Evolutionary conservation across 53 echinoderm and acorn worm genomes (phyloP).

Genomic region (Holothuria leucospilota): DNA sequence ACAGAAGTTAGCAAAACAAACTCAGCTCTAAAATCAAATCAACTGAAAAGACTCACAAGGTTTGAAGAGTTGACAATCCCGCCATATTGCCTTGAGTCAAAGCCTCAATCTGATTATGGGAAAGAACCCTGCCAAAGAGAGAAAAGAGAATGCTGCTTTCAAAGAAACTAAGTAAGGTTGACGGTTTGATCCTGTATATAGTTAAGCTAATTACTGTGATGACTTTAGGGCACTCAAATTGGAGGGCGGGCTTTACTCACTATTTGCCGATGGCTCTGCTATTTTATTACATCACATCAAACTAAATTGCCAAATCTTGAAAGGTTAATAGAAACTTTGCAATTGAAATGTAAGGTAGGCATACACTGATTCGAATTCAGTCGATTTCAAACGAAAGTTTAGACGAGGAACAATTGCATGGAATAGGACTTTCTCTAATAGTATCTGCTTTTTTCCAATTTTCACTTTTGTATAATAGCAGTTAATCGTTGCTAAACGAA

Average conservation of each 20-base stretch:
- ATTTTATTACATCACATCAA: slow-evolving; percentile 23
- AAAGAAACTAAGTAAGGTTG: too few species aligned
- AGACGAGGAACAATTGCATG: too few species aligned
- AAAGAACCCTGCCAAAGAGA: slow-evolving; percentile 52
- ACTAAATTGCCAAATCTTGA: slow-evolving; percentile 1
- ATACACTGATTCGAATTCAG: too few species aligned
- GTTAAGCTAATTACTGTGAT: too few species aligned
- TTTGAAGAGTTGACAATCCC: slow-evolving; percentile 39
- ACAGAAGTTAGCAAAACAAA: not conserved
- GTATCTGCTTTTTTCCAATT: too few species aligned
- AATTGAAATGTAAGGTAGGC: too few species aligned
- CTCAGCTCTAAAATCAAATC: not conserved
- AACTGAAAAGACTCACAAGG: slow-evolving; percentile 57
- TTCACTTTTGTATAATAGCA: too few species aligned
- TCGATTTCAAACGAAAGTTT: too few species aligned
- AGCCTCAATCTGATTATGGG: slow-evolving; percentile 56
- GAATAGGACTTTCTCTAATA: too few species aligned
- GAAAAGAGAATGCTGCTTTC: not conserved
- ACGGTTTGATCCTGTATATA: too few species aligned
- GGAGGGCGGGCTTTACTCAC: slow-evolving; percentile 23
- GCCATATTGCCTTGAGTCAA: slow-evolving; percentile 51
- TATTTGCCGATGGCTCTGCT: not conserved
- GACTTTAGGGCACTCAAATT: not conserved
- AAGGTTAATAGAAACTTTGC: slow-evolving; percentile 30
- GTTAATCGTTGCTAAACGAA: too few species aligned